phyloP scores from a whole-genome alignment of 2,888 invertebrate species.

The Bombylius major region DNA sequence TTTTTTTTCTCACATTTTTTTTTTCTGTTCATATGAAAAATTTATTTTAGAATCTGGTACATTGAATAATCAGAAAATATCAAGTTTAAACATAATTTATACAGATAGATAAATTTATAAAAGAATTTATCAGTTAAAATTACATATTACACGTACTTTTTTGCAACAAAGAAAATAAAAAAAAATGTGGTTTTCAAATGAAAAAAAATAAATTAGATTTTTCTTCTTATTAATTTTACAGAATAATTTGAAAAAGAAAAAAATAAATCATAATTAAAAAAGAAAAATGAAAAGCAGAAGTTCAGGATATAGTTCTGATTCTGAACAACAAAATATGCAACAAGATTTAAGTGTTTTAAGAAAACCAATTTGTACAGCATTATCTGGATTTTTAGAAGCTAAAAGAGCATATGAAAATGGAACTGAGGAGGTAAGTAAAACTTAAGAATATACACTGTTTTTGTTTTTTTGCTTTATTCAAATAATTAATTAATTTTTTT shows the following conservation, averaged over 20 bases:
- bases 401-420: conserved; percentile 60
- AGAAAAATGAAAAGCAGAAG: conserved; percentile 18
- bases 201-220: no score
- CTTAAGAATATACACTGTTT: conserved; percentile 11
- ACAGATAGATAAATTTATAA: no score
- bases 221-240: neutral
- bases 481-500: neutral
- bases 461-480: neutral
- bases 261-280: neutral
- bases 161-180: no score
- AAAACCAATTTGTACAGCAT: conserved; percentile 55
- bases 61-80: no score
- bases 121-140: no score
- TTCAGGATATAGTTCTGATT: conserved; percentile 26
- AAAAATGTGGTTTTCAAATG: no score
- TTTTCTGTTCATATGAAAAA: no score
- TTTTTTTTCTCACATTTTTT: no score
- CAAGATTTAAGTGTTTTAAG: conserved; percentile 45
- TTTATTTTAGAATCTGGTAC: no score
- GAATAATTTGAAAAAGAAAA: neutral
- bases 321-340: conserved; percentile 29
- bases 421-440: conserved; percentile 53
- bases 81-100: no score
- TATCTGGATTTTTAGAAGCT: conserved; percentile 57
- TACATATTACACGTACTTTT: no score